Percentiles rank a stretch among this genome's conserved stretches.
Evolutionary conservation across 2,888 invertebrate species (phyloP).

Genomic region (Oxytorus armatus): DNA sequence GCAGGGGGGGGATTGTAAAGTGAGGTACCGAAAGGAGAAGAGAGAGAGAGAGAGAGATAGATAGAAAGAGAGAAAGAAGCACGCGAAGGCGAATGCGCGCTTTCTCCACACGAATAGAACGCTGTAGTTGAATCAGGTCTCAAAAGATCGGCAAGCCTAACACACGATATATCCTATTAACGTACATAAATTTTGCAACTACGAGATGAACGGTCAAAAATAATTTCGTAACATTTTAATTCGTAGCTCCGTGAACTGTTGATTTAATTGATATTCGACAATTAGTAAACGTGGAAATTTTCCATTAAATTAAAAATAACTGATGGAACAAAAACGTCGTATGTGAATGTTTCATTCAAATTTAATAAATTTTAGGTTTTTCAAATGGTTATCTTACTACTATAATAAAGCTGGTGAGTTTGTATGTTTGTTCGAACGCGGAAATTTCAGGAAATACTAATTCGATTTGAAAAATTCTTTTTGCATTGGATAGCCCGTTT

Average conservation of each 20-base stretch:
- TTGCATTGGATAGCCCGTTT: no score
- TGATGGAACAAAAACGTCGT: no score
- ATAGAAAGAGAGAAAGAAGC: conserved; percentile 59
- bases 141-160: conserved; percentile 50
- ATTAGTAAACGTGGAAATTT: no score
- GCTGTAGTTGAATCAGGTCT: conserved; percentile 37
- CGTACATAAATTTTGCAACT: conserved; percentile 45
- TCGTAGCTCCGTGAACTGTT: no score
- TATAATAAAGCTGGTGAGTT: no score
- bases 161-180: conserved; percentile 30
- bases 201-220: conserved; percentile 1
- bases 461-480: no score
- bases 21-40: conserved; percentile 46
- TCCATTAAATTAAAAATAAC: no score
- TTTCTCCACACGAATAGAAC: conserved; percentile 71
- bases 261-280: not conserved
- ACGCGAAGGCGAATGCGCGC: conserved; percentile 70
- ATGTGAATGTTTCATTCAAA: no score
- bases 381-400: no score
- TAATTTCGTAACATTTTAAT: conserved; percentile 1
- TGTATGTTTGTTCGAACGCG: no score
- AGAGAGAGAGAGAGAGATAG: conserved; percentile 20
- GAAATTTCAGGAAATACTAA: no score
- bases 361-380: no score
- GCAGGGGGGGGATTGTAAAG: conserved; percentile 35